These are phyloP conservation scores for Dryoscopus gambensis DNA, from an alignment of 2,113 vertebrate genomes.

Conservation along the genomic window DNA sequence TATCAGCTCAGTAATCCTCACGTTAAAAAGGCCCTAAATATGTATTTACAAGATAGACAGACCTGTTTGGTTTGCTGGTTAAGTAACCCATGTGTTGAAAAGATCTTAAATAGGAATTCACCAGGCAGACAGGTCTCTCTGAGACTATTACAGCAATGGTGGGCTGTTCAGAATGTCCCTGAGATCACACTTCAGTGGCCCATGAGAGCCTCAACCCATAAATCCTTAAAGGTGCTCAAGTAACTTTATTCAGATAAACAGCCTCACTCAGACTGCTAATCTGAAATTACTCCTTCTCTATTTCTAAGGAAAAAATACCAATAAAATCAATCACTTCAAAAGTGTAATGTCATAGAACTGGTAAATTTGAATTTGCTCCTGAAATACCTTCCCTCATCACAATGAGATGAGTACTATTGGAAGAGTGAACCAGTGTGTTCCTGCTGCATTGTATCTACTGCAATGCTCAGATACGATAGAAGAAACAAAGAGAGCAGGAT, in stretches of 20 bases:
- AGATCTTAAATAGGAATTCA: neutral
- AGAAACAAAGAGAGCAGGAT: neutral
- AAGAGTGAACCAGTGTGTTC: neutral
- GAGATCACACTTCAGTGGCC: neutral
- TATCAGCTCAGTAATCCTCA: constrained; percentile 40
- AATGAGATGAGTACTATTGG: neutral
- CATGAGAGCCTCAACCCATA: neutral
- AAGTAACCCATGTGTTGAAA: constrained; percentile 18
- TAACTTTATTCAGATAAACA: neutral
- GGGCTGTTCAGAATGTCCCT: neutral
- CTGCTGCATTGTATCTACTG: neutral
- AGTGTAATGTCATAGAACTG: neutral
- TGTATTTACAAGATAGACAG: constrained; percentile 44
- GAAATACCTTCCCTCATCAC: neutral
- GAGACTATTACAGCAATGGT: neutral
- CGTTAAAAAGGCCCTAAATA: constrained; percentile 37
- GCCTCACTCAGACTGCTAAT: neutral
- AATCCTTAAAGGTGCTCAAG: neutral
- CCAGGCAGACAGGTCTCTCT: neutral
- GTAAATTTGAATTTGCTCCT: neutral
- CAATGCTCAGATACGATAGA: neutral
- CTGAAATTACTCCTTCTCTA: neutral
- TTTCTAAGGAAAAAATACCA: neutral
- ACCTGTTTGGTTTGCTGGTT: constrained; percentile 23
- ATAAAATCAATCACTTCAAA: neutral